Evolutionary conservation across 2,113 vertebrate species (phyloP).

Genomic region (Cranoglanis bouderius): DNA sequence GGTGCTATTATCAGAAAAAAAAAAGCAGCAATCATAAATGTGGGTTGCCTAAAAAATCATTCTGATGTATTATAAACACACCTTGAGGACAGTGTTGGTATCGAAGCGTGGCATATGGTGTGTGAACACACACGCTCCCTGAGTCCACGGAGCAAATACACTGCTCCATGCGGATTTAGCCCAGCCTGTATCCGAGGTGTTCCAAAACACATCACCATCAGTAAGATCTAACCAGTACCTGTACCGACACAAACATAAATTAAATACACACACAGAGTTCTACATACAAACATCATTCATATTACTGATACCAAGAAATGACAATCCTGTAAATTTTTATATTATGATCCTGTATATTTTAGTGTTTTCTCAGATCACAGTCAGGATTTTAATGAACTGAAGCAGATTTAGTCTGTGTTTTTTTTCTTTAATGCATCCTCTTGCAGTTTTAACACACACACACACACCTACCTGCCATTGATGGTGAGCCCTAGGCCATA

Average conservation of each 20-base stretch:
- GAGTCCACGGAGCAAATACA: slow-evolving; percentile 77
- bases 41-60: not conserved
- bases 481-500: slow-evolving; percentile 75
- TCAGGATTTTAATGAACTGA: not conserved
- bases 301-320: not conserved
- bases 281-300: not conserved
- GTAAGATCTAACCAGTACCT: slow-evolving; percentile 83
- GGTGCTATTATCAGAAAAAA: not conserved
- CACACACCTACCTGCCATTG: slow-evolving; percentile 73
- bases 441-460: not conserved
- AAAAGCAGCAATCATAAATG: not conserved
- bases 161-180: slow-evolving; percentile 82
- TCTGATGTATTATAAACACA: slow-evolving; percentile 53
- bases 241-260: slow-evolving; percentile 7
- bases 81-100: slow-evolving; percentile 70
- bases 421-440: too few relatives aligned
- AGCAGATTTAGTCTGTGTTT: not conserved
- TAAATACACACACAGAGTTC: not conserved
- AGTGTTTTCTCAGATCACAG: not conserved
- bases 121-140: slow-evolving; percentile 79
- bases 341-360: too few relatives aligned
- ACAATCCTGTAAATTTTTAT: too few relatives aligned
- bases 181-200: slow-evolving; percentile 82
- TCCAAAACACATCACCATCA: slow-evolving; percentile 77
- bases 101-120: slow-evolving; percentile 77